A percentile compares a stretch with the other conserved stretches of the same genome.
Evolutionary conservation across 2,888 invertebrate species (phyloP).

Genomic region (Stratiomys singularior): DNA sequence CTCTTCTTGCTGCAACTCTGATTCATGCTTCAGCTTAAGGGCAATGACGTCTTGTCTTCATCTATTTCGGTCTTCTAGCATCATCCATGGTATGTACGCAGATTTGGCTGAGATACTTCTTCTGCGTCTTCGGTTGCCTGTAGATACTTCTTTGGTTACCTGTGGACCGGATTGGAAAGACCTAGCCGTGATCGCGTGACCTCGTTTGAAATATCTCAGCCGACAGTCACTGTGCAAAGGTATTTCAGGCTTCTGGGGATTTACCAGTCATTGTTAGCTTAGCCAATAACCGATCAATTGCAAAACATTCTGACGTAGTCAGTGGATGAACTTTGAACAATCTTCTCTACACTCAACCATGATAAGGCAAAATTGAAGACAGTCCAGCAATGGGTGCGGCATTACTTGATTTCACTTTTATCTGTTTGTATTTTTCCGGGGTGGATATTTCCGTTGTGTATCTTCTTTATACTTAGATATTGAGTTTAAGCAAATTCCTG

Average conservation of each 20-base stretch:
- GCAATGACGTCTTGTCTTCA: neutral
- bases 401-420: neutral
- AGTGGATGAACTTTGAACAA: neutral
- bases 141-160: neutral
- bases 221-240: neutral
- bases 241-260: neutral
- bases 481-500: too few relatives aligned
- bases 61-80: neutral
- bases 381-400: neutral
- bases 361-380: conserved; percentile 3
- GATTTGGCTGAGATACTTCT: neutral
- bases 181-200: conserved; percentile 4
- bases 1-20: neutral
- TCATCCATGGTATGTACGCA: neutral
- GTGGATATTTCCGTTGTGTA: neutral
- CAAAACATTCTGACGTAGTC: neutral
- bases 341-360: neutral
- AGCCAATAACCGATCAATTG: neutral
- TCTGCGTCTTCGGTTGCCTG: too few relatives aligned
- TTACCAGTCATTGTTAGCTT: neutral
- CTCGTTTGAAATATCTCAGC: neutral
- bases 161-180: conserved; percentile 2
- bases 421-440: neutral
- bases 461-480: neutral
- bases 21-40: neutral